Conservation (phyloP, 2,797 vertebrate genomes). For the Halcyon badia region DNA sequence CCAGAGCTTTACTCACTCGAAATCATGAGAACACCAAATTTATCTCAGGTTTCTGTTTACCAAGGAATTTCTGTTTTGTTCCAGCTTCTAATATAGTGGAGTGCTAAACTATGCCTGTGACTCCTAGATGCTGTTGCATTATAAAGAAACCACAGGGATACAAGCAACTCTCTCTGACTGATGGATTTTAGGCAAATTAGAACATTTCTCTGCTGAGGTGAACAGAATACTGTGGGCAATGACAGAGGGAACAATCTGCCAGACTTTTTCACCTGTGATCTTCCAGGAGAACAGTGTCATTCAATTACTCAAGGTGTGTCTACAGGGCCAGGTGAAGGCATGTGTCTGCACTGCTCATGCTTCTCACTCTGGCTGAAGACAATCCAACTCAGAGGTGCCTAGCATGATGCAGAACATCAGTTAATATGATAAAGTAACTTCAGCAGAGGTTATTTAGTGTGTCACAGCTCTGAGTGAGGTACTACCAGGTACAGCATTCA, state of each 20-base stretch:
- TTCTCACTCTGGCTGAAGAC: neutral
- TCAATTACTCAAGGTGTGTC: neutral
- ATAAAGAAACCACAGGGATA: neutral
- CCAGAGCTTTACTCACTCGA: neutral
- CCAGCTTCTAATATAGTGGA: neutral
- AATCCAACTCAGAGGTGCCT: neutral
- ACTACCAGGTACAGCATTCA: neutral
- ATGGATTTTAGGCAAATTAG: neutral
- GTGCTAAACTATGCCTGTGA: neutral
- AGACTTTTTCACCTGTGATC: neutral
- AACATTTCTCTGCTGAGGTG: neutral
- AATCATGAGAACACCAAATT: neutral
- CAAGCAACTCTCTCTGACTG: neutral
- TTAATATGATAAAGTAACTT: neutral
- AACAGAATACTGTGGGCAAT: neutral
- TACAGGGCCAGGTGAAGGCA: accelerated
- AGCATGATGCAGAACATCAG: accelerated
- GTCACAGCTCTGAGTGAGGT: neutral
- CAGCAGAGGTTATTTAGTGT: neutral
- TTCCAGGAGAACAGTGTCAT: neutral
- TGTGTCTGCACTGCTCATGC: neutral
- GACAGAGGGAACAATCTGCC: neutral
- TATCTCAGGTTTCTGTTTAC: neutral
- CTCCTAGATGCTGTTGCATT: neutral
- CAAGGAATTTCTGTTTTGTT: neutral